phyloP scores from a whole-genome alignment of 2,888 invertebrate genomes.

The Sinhomidia bicolor region DNA sequence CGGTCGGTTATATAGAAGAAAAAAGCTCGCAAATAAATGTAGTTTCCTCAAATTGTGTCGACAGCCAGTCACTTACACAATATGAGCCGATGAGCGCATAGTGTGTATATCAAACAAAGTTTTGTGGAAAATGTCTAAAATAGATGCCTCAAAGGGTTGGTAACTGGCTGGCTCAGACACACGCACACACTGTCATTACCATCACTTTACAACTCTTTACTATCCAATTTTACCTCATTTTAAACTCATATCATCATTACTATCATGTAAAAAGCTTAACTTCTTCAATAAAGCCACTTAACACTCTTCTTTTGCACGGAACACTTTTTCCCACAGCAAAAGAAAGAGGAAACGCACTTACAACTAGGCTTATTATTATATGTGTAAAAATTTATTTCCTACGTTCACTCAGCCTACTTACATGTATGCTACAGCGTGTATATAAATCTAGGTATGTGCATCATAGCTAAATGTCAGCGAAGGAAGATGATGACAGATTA shows the following conservation, averaged over 20 bases:
- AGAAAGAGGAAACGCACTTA: neutral
- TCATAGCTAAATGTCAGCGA: neutral
- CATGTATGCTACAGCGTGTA: no score
- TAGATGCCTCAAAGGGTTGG: neutral
- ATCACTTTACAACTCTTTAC: conserved; percentile 13
- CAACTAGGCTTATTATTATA: no score
- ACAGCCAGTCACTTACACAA: neutral
- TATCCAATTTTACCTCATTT: neutral
- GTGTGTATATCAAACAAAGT: neutral
- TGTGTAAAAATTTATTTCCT: no score
- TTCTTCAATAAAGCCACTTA: conserved; percentile 1
- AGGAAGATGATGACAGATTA: conserved; percentile 16
- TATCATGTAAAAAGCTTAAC: neutral
- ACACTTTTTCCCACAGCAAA: neutral
- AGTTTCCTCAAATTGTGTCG: neutral
- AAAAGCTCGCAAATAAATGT: neutral
- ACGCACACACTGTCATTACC: neutral
- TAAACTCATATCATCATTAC: neutral
- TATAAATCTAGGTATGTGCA: neutral
- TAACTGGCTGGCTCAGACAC: neutral
- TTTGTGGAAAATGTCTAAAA: neutral
- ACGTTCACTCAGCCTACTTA: no score
- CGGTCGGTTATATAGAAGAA: no score
- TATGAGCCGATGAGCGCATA: no score
- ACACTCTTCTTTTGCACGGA: neutral